Percentiles rank a stretch among this genome's conserved stretches.
These are phyloP conservation scores for Oreochromis spilurus DNA, from an alignment of 2,113 vertebrate genomes.

Conservation along the genomic window DNA sequence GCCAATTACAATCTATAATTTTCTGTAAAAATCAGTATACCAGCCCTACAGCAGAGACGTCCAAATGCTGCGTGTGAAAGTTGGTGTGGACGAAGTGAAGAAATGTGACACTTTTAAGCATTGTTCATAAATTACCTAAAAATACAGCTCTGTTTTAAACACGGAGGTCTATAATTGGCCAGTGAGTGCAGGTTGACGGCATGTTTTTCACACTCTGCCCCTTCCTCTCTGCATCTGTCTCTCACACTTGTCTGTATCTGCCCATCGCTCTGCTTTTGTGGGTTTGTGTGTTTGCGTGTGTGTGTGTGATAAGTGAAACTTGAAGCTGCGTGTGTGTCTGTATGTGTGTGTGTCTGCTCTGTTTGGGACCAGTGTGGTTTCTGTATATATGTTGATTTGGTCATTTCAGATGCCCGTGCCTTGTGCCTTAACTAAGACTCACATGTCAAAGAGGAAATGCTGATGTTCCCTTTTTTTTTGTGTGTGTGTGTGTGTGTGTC, in stretches of 20 bases:
- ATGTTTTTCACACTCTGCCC: neutral
- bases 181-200: neutral
- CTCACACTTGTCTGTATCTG: neutral
- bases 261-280: neutral
- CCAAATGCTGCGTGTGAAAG: neutral
- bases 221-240: neutral
- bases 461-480: slow-evolving; percentile 31
- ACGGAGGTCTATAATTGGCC: neutral
- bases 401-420: slow-evolving; percentile 3
- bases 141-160: neutral
- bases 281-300: neutral
- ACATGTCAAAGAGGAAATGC: slow-evolving; percentile 57
- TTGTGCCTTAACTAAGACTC: slow-evolving; percentile 24
- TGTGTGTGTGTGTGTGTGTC: accelerated
- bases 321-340: neutral
- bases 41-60: neutral
- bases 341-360: neutral
- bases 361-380: neutral
- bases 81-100: neutral
- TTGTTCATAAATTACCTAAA: neutral
- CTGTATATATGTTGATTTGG: slow-evolving; percentile 12
- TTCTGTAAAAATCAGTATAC: neutral
- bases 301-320: neutral
- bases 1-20: neutral
- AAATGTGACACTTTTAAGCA: neutral